Percentiles rank a stretch among this genome's conserved stretches.
Conservation (phyloP, 2,797 vertebrate species). For the Notoglanidium macrostoma region DNA sequence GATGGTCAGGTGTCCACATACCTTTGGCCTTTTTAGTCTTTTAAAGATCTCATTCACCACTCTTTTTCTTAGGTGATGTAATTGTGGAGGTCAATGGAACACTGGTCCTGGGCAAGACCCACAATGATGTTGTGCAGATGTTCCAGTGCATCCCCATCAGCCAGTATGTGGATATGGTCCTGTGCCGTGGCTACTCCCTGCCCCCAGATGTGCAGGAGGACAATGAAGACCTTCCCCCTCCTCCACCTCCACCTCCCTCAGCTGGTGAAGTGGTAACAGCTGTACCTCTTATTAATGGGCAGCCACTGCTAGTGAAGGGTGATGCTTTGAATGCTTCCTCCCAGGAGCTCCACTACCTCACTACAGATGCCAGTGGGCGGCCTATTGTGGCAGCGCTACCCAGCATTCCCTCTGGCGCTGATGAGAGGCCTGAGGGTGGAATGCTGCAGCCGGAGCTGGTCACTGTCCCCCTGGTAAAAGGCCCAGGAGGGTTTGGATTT, state of each 20-base stretch:
- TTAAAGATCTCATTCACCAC: neutral
- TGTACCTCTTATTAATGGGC: constrained; percentile 79
- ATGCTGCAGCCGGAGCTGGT: constrained; percentile 88
- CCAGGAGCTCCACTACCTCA: constrained; percentile 80
- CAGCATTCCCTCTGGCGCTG: constrained; percentile 79
- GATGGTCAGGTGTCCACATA: neutral
- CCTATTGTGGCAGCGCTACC: constrained; percentile 73
- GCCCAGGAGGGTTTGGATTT: constrained; percentile 95
- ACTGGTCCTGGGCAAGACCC: constrained; percentile 95
- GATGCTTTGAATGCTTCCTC: constrained; percentile 74
- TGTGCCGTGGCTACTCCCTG: constrained; percentile 95
- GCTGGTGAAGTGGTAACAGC: constrained; percentile 63
- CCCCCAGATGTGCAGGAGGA: constrained; percentile 81
- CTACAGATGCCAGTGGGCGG: constrained; percentile 70
- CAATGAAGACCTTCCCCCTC: constrained; percentile 63
- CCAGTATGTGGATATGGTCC: constrained; percentile 93
- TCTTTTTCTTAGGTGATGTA: constrained; percentile 82
- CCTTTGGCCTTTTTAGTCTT: neutral
- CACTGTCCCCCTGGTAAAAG: constrained; percentile 88
- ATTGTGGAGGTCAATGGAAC: constrained; percentile 94
- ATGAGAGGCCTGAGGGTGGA: constrained; percentile 74
- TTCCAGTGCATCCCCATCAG: constrained; percentile 93
- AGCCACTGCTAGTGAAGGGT: constrained; percentile 74
- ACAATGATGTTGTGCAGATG: constrained; percentile 97
- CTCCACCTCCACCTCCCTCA: constrained; percentile 56